These are phyloP conservation scores for Philonicus albiceps DNA, from an alignment of 2,888 invertebrate genomes.

Conservation along the genomic window DNA sequence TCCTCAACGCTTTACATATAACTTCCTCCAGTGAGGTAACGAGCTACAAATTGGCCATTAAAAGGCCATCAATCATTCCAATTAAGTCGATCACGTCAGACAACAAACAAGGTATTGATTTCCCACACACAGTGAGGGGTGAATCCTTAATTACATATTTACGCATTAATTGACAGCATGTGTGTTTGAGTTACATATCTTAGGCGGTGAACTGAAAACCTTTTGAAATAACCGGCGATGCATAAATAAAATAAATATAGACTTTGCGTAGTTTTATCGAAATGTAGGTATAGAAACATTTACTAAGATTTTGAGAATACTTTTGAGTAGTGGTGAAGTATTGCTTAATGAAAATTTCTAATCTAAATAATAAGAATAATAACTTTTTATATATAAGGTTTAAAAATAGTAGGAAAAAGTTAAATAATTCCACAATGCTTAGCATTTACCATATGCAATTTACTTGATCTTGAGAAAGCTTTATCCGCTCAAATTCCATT, in stretches of 20 bases:
- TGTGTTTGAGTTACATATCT: not conserved
- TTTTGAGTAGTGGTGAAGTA: no score
- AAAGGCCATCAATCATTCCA: slow-evolving; percentile 25
- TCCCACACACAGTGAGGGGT: not conserved
- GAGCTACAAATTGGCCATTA: slow-evolving; percentile 23
- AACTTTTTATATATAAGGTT: no score
- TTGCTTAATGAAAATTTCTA: no score
- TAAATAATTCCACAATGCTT: no score
- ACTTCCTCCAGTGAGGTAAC: not conserved
- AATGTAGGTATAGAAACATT: no score
- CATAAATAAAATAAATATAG: not conserved
- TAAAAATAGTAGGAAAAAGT: no score
- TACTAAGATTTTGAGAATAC: no score
- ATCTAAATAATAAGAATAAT: no score
- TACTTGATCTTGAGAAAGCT: no score
- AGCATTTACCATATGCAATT: no score
- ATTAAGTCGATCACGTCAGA: not conserved
- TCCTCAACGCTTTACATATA: not conserved
- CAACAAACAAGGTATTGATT: not conserved
- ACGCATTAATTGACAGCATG: not conserved
- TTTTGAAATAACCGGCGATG: not conserved
- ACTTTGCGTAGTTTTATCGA: no score
- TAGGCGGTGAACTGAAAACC: not conserved
- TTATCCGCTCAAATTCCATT: no score
- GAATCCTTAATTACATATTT: not conserved